Conservation (phyloP, 2,797 vertebrate species). For the Hemibagrus guttatus region DNA sequence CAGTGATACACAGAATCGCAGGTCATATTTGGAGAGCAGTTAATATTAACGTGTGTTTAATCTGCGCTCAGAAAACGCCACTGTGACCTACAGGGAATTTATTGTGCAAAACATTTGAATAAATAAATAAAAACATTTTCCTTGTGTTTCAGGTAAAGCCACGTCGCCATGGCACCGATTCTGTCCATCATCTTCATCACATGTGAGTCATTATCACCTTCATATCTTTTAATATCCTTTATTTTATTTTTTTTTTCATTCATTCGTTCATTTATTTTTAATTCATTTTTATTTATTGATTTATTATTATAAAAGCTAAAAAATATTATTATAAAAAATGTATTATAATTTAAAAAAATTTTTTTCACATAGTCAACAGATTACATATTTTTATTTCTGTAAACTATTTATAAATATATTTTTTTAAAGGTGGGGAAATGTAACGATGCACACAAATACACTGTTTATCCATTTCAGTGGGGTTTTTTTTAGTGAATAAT, state of each 20-base stretch:
- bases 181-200: conserved; percentile 61
- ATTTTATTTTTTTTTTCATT: no score
- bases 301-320: no score
- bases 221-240: no score
- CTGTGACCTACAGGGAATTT: neutral
- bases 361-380: no score
- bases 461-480: neutral
- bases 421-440: neutral
- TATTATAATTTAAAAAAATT: no score
- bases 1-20: conserved; percentile 10
- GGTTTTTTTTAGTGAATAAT: neutral
- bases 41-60: conserved; percentile 20
- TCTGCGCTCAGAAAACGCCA: neutral
- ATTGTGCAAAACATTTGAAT: neutral
- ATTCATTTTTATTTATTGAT: no score
- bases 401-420: neutral
- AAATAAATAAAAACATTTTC: neutral
- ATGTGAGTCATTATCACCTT: conserved; percentile 36
- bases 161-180: conserved; percentile 69
- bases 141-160: conserved; percentile 56
- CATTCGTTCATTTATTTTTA: no score
- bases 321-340: no score
- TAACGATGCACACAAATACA: neutral
- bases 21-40: conserved; percentile 22
- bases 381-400: no score